Evolutionary conservation across 2,888 invertebrate species (phyloP), one percentile per base, ranked within the genome.

Genomic region (Abscondita cerata): DNA sequence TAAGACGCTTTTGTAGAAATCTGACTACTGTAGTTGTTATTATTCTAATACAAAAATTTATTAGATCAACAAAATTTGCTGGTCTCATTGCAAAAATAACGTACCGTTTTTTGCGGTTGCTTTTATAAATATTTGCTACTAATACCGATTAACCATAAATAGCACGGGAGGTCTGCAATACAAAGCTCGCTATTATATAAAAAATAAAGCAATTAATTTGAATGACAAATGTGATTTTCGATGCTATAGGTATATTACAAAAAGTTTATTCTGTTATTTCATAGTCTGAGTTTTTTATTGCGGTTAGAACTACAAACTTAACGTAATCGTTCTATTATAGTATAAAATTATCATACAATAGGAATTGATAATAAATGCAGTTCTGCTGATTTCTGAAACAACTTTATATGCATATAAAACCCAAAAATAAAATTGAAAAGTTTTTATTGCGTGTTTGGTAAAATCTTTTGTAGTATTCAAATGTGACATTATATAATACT

Each of bases 331-430:
- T 41, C 64, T 57, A 13, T 38, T 50, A 13, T 53, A 25, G 52
- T 63, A 59, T 56, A 48, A 56, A 56, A 65, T 65, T 65, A 62
- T 48, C 65, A 65, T 65, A 65, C 65, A 65, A 65, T 65, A 48
- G 62, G 40, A 40, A 59, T 25, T 25, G 63, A 60, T 64, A 57
- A 55, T 50, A 60, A 57, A 64, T 60, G 57, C n/a, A 53, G 53
- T 50, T 57, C 19, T 51, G 48, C 51, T 52, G 52, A 56, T 54
- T 52, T 53, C 38, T 33, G 52, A 59, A 59, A 63, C 59, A 52
- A 63, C 63, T 63, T 63, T 59, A 63, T 59, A 63, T 52, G 52
- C 52, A 50, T 56, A 53, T 52, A 48, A 48, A 52, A 57, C 34
- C 36, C 19, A 36, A 55, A 55, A 41, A 36, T 11, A 12, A 48